A percentile compares a stretch with the other conserved stretches of the same genome.
phyloP scores from a whole-genome alignment of 2,797 vertebrate species.

The Sitta carolinensis region DNA sequence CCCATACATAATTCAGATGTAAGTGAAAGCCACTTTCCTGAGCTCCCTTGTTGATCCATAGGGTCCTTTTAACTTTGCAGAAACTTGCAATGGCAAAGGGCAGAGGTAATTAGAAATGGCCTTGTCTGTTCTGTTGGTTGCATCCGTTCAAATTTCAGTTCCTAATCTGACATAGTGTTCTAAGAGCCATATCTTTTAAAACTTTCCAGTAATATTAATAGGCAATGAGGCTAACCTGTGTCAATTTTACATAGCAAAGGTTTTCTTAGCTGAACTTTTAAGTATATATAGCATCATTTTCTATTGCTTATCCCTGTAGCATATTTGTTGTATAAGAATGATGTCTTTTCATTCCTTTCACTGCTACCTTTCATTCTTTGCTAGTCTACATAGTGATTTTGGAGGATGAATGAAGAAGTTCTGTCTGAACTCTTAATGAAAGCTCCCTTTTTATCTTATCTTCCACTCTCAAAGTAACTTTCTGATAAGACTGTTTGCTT shows the following conservation, averaged over 20 bases:
- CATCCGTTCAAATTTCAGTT: conserved; percentile 24
- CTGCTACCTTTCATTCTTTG: conserved; percentile 41
- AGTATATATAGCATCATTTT: background rate
- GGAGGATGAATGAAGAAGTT: conserved; percentile 14
- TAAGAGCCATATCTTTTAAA: background rate
- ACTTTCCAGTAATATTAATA: background rate
- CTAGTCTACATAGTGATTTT: conserved; percentile 6
- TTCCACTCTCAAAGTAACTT: conserved; percentile 28
- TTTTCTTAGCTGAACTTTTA: conserved; percentile 10
- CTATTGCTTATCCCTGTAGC: background rate
- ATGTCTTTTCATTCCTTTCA: conserved; percentile 49
- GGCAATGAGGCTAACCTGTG: background rate
- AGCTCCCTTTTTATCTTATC: conserved; percentile 7
- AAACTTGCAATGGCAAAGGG: background rate
- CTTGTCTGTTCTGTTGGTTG: background rate
- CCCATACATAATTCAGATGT: background rate
- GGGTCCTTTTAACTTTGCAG: background rate
- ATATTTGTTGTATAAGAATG: conserved; percentile 47
- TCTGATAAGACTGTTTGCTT: conserved; percentile 10
- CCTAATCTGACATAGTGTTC: background rate
- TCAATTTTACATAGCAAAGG: background rate
- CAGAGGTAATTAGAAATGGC: background rate
- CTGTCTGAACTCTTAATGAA: conserved; percentile 7
- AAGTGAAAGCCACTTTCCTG: conserved; percentile 5
- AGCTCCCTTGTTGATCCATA: background rate